phyloP scores from a whole-genome alignment of 92 coral and sea anemone species.

The Paragorgia papillata region DNA sequence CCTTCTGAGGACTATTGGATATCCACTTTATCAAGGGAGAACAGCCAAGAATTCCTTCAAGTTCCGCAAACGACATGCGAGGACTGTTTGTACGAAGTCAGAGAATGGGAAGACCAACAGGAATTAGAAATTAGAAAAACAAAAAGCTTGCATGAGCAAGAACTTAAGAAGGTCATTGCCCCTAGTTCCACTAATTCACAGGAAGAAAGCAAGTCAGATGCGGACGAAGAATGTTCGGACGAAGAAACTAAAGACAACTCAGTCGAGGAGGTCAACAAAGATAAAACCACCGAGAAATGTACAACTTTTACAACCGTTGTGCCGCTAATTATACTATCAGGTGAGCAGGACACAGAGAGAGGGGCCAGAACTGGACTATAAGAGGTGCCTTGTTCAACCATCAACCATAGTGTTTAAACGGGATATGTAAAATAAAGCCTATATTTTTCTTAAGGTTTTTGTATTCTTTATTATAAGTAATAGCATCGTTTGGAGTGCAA shows the following conservation, averaged over 20 bases:
- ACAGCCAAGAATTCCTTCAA: slow-evolving; percentile 22
- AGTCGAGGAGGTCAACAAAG: neutral
- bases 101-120: slow-evolving; percentile 33
- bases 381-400: too few relatives aligned
- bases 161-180: neutral
- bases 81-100: slow-evolving; percentile 34
- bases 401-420: too few relatives aligned
- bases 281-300: neutral
- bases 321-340: slow-evolving; percentile 30
- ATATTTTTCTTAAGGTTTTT: too few relatives aligned
- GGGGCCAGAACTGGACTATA: too few relatives aligned
- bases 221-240: neutral
- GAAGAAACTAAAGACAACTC: neutral
- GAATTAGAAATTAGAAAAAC: slow-evolving; percentile 8
- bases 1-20: neutral
- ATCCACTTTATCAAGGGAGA: slow-evolving; percentile 32
- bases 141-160: slow-evolving; percentile 25
- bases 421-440: too few relatives aligned
- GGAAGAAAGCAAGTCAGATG: neutral
- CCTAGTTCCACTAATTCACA: neutral
- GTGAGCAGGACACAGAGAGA: neutral
- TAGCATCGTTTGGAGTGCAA: too few relatives aligned
- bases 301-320: neutral
- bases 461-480: too few relatives aligned
- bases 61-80: slow-evolving; percentile 21